A percentile compares a stretch with the other conserved stretches of the same genome.
Conservation (phyloP, 2,113 vertebrate species). For the Dascyllus trimaculatus region DNA sequence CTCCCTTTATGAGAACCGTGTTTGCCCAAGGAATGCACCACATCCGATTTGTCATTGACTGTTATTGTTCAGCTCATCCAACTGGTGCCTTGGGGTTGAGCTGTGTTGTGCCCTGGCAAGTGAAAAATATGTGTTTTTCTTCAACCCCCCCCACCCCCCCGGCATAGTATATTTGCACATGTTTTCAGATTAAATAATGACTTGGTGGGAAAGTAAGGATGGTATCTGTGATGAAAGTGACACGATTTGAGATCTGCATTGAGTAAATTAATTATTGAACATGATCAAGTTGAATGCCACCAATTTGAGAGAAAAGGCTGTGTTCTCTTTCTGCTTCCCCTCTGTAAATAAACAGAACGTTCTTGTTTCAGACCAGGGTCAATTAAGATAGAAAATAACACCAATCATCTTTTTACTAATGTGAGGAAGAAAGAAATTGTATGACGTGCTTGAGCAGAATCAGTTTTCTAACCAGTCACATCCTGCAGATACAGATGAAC, state of each 20-base stretch:
- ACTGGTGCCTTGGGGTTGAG: slow-evolving; percentile 58
- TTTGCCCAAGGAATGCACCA: slow-evolving; percentile 76
- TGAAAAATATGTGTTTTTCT: slow-evolving; percentile 67
- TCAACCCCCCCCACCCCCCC: slow-evolving; percentile 31
- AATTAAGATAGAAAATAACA: slow-evolving; percentile 34
- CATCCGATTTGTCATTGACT: slow-evolving; percentile 78
- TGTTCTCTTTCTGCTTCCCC: slow-evolving; percentile 10
- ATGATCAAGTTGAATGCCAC: slow-evolving; percentile 18
- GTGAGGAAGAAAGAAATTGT: not conserved
- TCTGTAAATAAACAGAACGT: not conserved
- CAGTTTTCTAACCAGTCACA: slow-evolving; percentile 21
- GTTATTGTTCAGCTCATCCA: slow-evolving; percentile 72
- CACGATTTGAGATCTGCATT: not conserved
- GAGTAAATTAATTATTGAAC: slow-evolving; percentile 25
- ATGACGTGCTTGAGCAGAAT: slow-evolving; percentile 25
- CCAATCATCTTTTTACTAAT: slow-evolving; percentile 13
- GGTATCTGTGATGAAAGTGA: slow-evolving; percentile 9
- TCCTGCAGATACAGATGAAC: slow-evolving; percentile 44
- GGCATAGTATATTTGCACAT: slow-evolving; percentile 40
- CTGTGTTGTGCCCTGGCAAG: slow-evolving; percentile 61
- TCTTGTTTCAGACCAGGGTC: slow-evolving; percentile 31
- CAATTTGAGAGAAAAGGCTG: slow-evolving; percentile 10
- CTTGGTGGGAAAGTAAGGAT: slow-evolving; percentile 35
- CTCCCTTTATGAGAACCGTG: slow-evolving; percentile 73
- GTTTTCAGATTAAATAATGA: slow-evolving; percentile 42